Percentiles rank a stretch among this genome's conserved stretches.
These are phyloP conservation scores for Alloplasta piceator DNA, from an alignment of 2,888 invertebrate genomes.

Conservation along the genomic window DNA sequence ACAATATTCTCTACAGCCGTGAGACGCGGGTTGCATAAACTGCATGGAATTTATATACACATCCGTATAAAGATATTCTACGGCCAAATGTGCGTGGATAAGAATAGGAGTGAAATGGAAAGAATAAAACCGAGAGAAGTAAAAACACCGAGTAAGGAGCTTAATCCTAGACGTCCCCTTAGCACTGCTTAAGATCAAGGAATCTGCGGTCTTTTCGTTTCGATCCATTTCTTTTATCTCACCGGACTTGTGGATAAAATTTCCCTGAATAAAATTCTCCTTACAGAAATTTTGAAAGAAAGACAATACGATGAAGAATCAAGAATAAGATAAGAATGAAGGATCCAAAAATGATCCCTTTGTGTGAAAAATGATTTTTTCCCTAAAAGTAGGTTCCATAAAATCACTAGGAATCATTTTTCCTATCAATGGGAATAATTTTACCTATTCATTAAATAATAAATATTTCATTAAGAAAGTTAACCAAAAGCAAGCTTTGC, in stretches of 20 bases:
- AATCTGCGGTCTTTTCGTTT: conserved; percentile 1
- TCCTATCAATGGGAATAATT: no score
- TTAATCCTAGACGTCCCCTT: conserved; percentile 41
- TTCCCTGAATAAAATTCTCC: background rate
- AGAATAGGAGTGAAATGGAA: conserved; percentile 14
- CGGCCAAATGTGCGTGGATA: conserved; percentile 7
- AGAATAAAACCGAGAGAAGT: conserved; percentile 4
- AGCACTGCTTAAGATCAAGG: conserved; percentile 24
- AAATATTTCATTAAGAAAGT: no score
- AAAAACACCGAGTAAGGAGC: conserved; percentile 32
- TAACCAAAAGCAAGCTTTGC: no score
- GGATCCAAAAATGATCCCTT: no score
- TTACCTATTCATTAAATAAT: no score
- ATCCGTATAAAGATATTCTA: background rate
- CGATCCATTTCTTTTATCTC: background rate
- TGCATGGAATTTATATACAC: conserved; percentile 13
- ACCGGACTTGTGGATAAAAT: background rate
- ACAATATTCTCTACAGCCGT: conserved; percentile 61
- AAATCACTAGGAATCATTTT: no score
- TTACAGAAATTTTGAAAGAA: background rate
- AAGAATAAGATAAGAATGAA: no score
- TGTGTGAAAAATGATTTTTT: no score
- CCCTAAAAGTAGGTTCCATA: no score
- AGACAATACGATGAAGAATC: background rate
- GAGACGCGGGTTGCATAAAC: conserved; percentile 65